phyloP scores from a whole-genome alignment of 2,113 vertebrate species.

The Prolemur simus region DNA sequence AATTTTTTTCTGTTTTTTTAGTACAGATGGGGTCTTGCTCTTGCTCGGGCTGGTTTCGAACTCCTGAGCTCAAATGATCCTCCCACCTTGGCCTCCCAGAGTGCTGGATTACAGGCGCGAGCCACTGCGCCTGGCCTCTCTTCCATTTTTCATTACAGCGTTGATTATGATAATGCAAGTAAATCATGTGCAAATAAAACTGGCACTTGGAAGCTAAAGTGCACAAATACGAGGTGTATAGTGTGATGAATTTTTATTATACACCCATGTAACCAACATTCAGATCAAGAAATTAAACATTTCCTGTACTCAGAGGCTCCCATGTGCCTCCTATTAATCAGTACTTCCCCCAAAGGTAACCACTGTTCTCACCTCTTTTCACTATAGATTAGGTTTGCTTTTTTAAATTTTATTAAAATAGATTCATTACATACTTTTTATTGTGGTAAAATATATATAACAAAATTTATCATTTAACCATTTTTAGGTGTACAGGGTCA shows the following conservation, averaged over 20 bases:
- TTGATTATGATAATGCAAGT: neutral
- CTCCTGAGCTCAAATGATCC: too few relatives aligned
- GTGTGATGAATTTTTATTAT: neutral
- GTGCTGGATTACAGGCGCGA: too few relatives aligned
- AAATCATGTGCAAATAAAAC: constrained; percentile 35
- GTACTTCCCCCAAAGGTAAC: neutral
- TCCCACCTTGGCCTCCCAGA: too few relatives aligned
- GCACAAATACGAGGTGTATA: neutral
- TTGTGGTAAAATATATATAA: neutral
- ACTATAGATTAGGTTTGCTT: constrained; percentile 26
- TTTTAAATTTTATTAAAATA: constrained; percentile 35
- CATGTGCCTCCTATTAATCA: neutral
- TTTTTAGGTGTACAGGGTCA: neutral
- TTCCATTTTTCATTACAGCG: neutral
- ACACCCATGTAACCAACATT: neutral
- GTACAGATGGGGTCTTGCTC: too few relatives aligned
- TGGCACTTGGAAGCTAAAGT: constrained; percentile 38
- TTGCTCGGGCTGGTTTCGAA: too few relatives aligned
- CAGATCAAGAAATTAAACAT: constrained; percentile 30
- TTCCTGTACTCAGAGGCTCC: neutral
- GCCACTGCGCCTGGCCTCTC: too few relatives aligned
- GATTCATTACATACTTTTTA: neutral
- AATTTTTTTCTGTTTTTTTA: too few relatives aligned
- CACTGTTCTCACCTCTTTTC: neutral
- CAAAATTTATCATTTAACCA: neutral